Evolutionary conservation across 2,113 vertebrate genomes (phyloP), one percentile per base, ranked within the genome.

Genomic region (Paratilapia polleni): DNA sequence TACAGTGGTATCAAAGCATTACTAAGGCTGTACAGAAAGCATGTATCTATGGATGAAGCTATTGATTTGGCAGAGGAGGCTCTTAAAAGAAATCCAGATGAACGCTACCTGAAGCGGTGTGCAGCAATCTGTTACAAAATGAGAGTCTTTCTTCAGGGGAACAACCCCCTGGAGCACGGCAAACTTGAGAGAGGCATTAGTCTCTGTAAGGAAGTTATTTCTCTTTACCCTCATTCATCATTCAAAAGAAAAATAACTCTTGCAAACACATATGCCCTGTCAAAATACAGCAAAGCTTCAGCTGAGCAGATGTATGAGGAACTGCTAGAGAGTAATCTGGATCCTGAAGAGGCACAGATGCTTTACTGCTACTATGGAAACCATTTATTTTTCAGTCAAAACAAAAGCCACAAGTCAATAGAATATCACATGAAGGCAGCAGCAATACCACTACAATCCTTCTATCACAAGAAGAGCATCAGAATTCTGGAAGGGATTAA

Each of bases 381-480:
- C n/a, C 43, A 90, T 14, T 10, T 89, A 1, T 17, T 85, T 10
- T 60, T 28, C 5, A 0, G 5, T 1, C 70, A 13, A 5, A 59
- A 66, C 5, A 34, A 88, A 15, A 31, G 2, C 6, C 5, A 88
- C n/a, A 34, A 17, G 59, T 89, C 91, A 0, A 84, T 90, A 22
- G 14, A 85, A 1, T 88, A 84, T 54, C 91, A 92, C 81, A 94
- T 89, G 86, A 89, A 6, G 63, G 89, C 83, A 9, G 90, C 80
- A 36, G 78, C 61, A n/a, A 88, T 94, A 31, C 81, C 6, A 1
- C 4, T 77, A 1, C n/a, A 28, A 0, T 79, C 86, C 1, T 9
- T 5, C 12, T 73, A 62, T 13, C 47, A 82, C 0, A 7, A 31
- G 1, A 43, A 86, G 52, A 94, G 92, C 84, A 43, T 91, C 20